Conservation (phyloP, 2,113 vertebrate species). For the Myrmecophaga tridactyla region DNA sequence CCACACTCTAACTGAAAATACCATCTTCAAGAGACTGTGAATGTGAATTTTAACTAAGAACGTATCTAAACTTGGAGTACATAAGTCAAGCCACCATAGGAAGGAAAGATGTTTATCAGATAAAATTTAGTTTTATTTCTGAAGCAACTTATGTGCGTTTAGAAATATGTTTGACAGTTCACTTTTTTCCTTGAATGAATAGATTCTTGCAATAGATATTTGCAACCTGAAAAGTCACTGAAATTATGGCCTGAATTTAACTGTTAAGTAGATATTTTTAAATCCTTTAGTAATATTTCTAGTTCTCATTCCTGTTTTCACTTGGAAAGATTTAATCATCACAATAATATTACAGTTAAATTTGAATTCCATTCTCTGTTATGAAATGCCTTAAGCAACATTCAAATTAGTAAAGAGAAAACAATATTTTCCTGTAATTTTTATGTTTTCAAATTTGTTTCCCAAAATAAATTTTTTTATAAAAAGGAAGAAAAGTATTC, state of each 20-base stretch:
- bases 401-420: slow-evolving; percentile 1
- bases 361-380: neutral
- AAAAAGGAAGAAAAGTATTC: neutral
- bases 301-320: neutral
- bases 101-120: slow-evolving; percentile 17
- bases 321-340: neutral
- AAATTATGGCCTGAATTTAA: neutral
- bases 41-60: no score
- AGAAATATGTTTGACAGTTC: neutral
- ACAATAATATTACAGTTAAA: neutral
- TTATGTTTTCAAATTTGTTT: slow-evolving; percentile 30
- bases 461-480: neutral
- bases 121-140: slow-evolving; percentile 30
- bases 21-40: no score
- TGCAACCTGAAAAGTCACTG: neutral
- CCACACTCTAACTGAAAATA: no score
- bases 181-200: neutral
- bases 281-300: neutral
- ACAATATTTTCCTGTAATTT: slow-evolving; percentile 4
- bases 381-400: neutral
- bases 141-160: neutral
- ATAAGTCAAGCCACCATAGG: no score
- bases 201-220: neutral
- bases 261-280: neutral
- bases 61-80: no score